Evolutionary conservation across 2,888 invertebrate species (phyloP), one percentile per base, ranked within the genome.

Genomic region (Nebria salina): DNA sequence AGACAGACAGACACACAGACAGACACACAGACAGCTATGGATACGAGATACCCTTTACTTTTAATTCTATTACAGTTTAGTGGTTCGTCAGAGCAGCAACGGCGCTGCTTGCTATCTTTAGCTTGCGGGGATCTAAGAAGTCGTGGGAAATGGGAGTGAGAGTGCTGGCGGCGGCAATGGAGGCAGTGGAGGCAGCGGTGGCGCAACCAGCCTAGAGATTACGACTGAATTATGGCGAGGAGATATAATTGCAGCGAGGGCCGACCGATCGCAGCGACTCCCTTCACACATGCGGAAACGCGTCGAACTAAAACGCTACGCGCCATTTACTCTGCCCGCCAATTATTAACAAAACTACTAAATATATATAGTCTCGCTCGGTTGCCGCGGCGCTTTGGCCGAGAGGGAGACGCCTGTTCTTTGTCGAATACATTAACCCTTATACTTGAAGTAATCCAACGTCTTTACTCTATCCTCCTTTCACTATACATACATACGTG

Each of bases 191-290:
- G 54, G 54, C 54, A 8, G 13, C 11, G 54, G 54, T 34, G 34
- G 34, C 86, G 85, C 87, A 88, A 88, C 87, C 88, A 87, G 87
- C 76, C 88, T 88, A 88, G 89, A 91, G 91, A 90, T 91, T 92
- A 91, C 91, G 90, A 90, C 90, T 92, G 92, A 92, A 92, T 90
- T 90, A 90, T 90, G 88, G 89, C 88, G 88, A 88, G 89, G 89
- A 90, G 90, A 90, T 90, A 90, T 90, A 90, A 90, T 90, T 90
- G 90, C 89, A 88, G 89, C 80, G 75, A 68, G 68, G 70, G 75
- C 73, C 64, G 25, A 43, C 73, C 64, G 25, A 43, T 41, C 20
- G 65, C 75, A 15, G 64, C 13, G 54, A 25, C 64, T 54, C 64
- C 15, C 66, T 26, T 66, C 20, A 76, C 76, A 34, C 66, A 66